Conservation (phyloP, 2,888 invertebrate species). For the Tachina grossa region DNA sequence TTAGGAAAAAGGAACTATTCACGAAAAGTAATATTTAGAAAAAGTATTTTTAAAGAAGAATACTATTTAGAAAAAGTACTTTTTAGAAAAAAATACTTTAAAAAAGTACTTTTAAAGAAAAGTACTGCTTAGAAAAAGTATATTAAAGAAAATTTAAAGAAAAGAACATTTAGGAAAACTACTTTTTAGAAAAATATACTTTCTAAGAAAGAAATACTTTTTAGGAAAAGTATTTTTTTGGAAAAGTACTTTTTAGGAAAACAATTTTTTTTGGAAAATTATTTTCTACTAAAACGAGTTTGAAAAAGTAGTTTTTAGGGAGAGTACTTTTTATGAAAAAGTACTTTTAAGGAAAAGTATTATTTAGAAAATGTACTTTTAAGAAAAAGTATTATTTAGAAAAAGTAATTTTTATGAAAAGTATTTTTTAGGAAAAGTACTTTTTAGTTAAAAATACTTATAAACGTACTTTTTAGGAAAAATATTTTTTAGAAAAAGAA, state of each 20-base stretch:
- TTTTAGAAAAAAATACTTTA: no score
- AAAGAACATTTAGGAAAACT: no score
- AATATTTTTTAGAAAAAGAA: neutral
- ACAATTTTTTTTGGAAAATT: neutral
- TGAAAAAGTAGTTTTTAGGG: neutral
- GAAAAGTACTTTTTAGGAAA: neutral
- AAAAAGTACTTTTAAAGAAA: no score
- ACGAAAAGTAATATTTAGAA: neutral
- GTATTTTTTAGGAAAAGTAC: neutral
- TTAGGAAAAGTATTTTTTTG: neutral
- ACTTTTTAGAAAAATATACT: no score
- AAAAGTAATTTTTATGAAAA: neutral
- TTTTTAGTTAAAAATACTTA: no score
- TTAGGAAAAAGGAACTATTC: neutral
- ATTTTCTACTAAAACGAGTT: no score
- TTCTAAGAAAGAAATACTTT: no score
- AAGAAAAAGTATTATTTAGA: no score
- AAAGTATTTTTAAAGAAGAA: neutral
- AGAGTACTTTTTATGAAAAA: no score
- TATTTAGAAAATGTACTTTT: neutral
- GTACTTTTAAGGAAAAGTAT: neutral
- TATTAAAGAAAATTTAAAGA: no score
- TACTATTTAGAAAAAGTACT: neutral
- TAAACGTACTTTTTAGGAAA: neutral
- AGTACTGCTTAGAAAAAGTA: no score